Evolutionary conservation across 1,140 invertebrate species (phyloP), one percentile per base, ranked within the genome.

Genomic region (Ips typographus): DNA sequence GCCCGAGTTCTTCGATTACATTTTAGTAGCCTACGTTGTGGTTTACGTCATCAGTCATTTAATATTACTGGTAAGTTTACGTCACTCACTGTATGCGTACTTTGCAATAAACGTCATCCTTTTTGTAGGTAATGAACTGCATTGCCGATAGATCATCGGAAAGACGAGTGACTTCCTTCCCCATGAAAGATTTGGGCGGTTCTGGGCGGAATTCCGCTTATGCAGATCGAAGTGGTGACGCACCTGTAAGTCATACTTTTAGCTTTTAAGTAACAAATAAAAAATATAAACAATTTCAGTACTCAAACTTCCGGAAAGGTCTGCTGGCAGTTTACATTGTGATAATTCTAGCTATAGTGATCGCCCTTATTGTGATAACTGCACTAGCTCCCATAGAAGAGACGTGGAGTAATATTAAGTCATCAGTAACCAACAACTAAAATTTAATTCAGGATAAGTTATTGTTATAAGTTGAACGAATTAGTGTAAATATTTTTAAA

Each of bases 11-110:
- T 87, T 91, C 71, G 89, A 93, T 70, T 97, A 89, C 86, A 88
- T 98, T 55, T 80, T 98, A 61, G 91, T 92, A 2, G 90, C 89
- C 6, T 97, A 91, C 82, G 94, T 98, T 5, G 88, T 89, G 2
- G 92, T 97, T 80, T 93, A 98, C 81, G 89, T 96, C 41, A 74
- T 94, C 38, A 88, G 93, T 74, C 95, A 98, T 79, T 79, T 98
- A n/a, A 84, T 95, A 60, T 87, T 98, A 49, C 93, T 93, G 75
- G 92, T 94, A 86, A 91, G 89, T 85, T 36, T 43, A 41, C 4
- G 1, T 22, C 38, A 41, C 4, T 6, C 4, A 1, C 41, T 55
- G 8, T 38, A 2, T 40, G 36, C 72, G 73, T 63, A 70, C 76
- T 72, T 70, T 59, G n/a, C 5, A 44, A 22, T 66, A 66, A 44